These are phyloP conservation scores for Sarcophaga rosellei DNA, from an alignment of 2,888 invertebrate species.

Conservation along the genomic window DNA sequence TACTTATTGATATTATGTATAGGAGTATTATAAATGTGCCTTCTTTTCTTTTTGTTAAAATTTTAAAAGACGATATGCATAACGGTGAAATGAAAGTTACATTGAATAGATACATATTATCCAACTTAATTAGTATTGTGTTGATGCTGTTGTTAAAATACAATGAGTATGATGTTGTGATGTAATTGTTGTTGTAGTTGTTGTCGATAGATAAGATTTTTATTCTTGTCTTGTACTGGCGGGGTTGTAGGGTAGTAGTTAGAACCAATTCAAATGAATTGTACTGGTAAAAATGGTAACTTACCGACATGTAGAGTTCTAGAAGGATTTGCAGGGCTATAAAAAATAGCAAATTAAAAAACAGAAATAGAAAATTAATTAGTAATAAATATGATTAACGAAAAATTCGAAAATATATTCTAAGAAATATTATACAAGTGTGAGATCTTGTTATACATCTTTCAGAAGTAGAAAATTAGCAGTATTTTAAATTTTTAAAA, in stretches of 20 bases:
- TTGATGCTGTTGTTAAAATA: slow-evolving; percentile 60
- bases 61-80: slow-evolving; percentile 30
- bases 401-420: neutral
- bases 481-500: too few species aligned
- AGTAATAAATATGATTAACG: neutral
- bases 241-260: slow-evolving; percentile 12
- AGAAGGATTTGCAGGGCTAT: slow-evolving; percentile 79
- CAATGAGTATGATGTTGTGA: slow-evolving; percentile 43
- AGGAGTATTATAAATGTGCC: neutral
- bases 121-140: slow-evolving; percentile 50
- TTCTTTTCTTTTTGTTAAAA: neutral
- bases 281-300: slow-evolving; percentile 80
- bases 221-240: slow-evolving; percentile 54
- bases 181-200: slow-evolving; percentile 42
- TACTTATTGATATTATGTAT: slow-evolving; percentile 8
- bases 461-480: too few species aligned
- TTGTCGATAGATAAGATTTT: slow-evolving; percentile 29
- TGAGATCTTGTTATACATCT: neutral
- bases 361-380: neutral
- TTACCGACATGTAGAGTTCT: slow-evolving; percentile 77
- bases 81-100: slow-evolving; percentile 7
- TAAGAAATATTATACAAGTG: too few species aligned
- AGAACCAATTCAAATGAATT: slow-evolving; percentile 75
- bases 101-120: neutral
- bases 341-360: slow-evolving; percentile 69